phyloP scores from a whole-genome alignment of 2,888 invertebrate species.

The Rhorus exstirpatorius region DNA sequence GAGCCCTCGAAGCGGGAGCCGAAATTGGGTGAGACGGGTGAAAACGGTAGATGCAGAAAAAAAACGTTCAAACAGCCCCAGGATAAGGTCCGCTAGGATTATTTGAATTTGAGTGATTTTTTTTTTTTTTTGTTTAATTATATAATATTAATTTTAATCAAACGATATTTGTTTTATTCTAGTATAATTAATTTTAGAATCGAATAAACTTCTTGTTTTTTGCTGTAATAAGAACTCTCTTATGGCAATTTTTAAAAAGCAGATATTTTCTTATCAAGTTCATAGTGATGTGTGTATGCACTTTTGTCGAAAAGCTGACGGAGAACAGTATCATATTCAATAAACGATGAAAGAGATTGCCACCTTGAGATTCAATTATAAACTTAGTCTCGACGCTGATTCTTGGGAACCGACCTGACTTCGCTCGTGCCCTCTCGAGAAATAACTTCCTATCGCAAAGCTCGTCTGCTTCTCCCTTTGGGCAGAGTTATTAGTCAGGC shows the following conservation, averaged over 20 bases:
- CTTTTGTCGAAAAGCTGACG: conserved; percentile 4
- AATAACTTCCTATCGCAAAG: conserved; percentile 24
- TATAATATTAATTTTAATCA: background rate
- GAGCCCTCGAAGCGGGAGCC: conserved; percentile 5
- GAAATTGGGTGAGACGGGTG: conserved; percentile 21
- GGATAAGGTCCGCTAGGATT: background rate
- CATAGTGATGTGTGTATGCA: background rate
- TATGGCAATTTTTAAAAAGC: background rate
- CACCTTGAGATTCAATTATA: conserved; percentile 53
- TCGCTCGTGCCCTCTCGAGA: conserved; percentile 14
- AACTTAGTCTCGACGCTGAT: conserved; percentile 49
- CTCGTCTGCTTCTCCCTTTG: background rate
- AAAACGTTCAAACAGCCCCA: no score
- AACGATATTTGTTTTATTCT: background rate
- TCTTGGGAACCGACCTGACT: background rate
- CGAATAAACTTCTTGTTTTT: background rate
- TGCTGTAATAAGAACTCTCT: background rate
- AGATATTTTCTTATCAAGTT: background rate
- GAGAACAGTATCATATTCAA: conserved; percentile 38
- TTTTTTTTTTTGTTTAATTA: background rate
- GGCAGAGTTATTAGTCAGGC: conserved; percentile 36
- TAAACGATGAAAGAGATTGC: conserved; percentile 43
- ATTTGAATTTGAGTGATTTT: background rate
- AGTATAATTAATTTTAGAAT: background rate
- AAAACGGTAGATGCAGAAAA: background rate